Base-by-base conservation (phyloP, 2,113 vertebrate genomes). In the Podiceps cristatus region DNA sequence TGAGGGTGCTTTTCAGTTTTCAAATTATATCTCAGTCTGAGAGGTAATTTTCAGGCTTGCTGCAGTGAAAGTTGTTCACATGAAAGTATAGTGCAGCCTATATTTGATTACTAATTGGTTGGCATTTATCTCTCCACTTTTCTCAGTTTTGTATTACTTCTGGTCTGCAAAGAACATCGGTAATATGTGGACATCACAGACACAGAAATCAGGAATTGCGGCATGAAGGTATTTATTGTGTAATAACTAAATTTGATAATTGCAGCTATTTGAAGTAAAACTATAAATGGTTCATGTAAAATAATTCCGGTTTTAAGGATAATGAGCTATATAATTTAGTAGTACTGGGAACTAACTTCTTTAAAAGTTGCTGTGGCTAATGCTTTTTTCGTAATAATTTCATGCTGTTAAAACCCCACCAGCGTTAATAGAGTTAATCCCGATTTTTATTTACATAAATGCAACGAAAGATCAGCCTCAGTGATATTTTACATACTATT, bases 401-500 rank as follows among this genome's bases (percentile, higher is more conserved):
- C 83, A 95, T 71, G 82, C 55, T 84, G 10, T 55, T 92, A 81
- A 95, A 93, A 78, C 45, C 89, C 31, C 18, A 72, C 93, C 56
- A 50, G 80, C 45, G 7, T 77, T 86, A 96, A 88, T 58, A 45
- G 93, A 95, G 84, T 96, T 97, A 96, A 96, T 90, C 62, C 75
- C 66, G 28, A 44, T 93, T 92, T 94, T 80, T 55, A 67, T 85
- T 86, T 92, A 78, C 71, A 88, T 81, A 77, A 92, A 75, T 78
- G 75, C 66, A 88, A 91, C 67, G 88, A 67, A 91, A 78, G 31
- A 35, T 84, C 82, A 67, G 79, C 42, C n/a, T 84, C 44, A 14
- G 28, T 82, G 52, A 58, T 78, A 72, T 81, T 93, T 88, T 85
- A 69, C 47, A 23, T 49, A 37, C 35, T 67, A 45, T 95, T 96